Conservation (phyloP, 1,140 invertebrate species). For the Pectinophora gossypiella region DNA sequence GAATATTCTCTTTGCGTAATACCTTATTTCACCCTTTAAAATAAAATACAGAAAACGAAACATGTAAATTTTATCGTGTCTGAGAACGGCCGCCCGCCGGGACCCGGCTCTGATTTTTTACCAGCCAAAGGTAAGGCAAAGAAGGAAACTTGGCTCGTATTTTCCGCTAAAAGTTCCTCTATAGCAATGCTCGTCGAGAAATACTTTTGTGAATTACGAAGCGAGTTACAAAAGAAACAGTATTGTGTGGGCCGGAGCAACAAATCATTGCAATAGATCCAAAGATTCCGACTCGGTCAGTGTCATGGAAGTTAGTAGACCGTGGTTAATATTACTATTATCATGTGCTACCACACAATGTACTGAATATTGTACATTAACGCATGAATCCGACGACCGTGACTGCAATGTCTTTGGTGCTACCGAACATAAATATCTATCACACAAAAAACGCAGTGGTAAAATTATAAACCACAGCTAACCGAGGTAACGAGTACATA, state of each 20-base stretch:
- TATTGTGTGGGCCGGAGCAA: constrained; percentile 43
- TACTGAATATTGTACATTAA: too few relatives aligned
- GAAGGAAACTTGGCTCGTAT: constrained; percentile 62
- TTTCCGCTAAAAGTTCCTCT: constrained; percentile 60
- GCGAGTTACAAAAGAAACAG: constrained; percentile 57
- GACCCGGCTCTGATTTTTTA: constrained; percentile 52
- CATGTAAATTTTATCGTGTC: constrained; percentile 73
- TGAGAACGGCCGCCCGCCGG: constrained; percentile 38
- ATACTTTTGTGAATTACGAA: constrained; percentile 60
- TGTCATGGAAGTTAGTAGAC: constrained; percentile 24
- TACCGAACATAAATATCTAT: too few relatives aligned
- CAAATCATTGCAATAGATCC: constrained; percentile 51
- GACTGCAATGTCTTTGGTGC: too few relatives aligned
- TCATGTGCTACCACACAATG: too few relatives aligned
- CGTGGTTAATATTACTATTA: constrained; percentile 13
- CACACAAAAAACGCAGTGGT: too few relatives aligned
- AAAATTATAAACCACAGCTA: too few relatives aligned
- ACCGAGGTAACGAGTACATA: too few relatives aligned
- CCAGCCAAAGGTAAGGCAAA: constrained; percentile 44
- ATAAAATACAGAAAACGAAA: constrained; percentile 70
- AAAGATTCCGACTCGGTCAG: constrained; percentile 28
- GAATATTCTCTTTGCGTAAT: constrained; percentile 71
- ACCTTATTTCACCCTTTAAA: constrained; percentile 70
- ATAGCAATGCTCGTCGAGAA: constrained; percentile 53
- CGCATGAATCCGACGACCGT: too few relatives aligned